Evolutionary conservation across 2,113 vertebrate genomes (phyloP).

Genomic region (Hippoglossus stenolepis): DNA sequence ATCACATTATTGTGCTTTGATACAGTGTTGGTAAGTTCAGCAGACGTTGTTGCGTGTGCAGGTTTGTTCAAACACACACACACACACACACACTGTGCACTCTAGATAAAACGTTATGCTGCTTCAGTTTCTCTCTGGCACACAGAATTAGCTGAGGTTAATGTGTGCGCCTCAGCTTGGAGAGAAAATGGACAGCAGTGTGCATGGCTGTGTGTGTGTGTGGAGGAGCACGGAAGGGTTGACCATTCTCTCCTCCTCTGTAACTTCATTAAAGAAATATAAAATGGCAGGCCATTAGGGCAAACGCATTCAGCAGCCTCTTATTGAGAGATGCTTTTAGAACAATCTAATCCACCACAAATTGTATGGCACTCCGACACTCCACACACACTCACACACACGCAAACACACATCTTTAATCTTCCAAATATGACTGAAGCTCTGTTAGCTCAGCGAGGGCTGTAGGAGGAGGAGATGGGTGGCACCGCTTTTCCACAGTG

Average conservation of each 20-base stretch:
- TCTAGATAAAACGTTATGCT: constrained; percentile 16
- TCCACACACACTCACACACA: constrained; percentile 23
- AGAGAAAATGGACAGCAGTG: constrained; percentile 33
- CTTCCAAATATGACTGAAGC: constrained; percentile 52
- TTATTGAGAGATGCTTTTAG: constrained; percentile 83
- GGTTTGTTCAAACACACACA: constrained; percentile 2
- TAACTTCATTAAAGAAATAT: constrained; percentile 85
- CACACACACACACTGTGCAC: background rate
- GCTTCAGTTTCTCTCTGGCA: constrained; percentile 50
- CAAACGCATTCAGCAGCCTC: constrained; percentile 70
- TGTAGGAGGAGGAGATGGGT: constrained; percentile 64
- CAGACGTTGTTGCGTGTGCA: constrained; percentile 6
- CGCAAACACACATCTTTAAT: constrained; percentile 38
- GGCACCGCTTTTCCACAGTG: constrained; percentile 61
- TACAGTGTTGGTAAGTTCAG: constrained; percentile 41
- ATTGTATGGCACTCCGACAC: constrained; percentile 64
- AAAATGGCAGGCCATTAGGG: constrained; percentile 83
- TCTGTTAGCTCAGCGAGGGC: constrained; percentile 48
- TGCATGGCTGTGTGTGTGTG: constrained; percentile 16
- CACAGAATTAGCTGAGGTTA: constrained; percentile 59
- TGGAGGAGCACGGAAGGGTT: constrained; percentile 50
- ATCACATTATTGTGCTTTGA: constrained; percentile 57
- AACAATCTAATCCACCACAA: constrained; percentile 80
- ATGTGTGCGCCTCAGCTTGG: constrained; percentile 42
- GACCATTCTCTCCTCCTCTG: constrained; percentile 72